Percentiles rank a stretch among this genome's conserved stretches.
Conservation (phyloP, 2,113 vertebrate species). For the Hemiprocne comata region DNA sequence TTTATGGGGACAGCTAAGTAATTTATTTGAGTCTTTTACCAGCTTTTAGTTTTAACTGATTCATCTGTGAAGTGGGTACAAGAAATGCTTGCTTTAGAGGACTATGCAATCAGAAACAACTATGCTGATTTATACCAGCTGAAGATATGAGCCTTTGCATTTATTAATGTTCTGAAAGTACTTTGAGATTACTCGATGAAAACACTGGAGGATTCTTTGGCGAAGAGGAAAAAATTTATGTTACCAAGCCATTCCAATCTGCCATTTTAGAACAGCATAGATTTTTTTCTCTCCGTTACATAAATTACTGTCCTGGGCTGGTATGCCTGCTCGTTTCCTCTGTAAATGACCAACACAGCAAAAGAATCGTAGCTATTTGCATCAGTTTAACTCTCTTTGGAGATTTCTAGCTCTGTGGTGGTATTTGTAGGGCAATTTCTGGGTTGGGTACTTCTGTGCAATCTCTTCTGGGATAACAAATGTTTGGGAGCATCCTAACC, state of each 20-base stretch:
- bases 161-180: constrained; percentile 20
- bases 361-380: constrained; percentile 20
- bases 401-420: background rate
- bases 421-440: background rate
- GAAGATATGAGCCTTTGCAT: background rate
- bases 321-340: background rate
- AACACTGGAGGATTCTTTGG: constrained; percentile 7
- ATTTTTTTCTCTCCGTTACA: constrained; percentile 16
- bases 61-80: constrained; percentile 28
- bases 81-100: constrained; percentile 10
- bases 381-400: constrained; percentile 15
- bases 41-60: constrained; percentile 22
- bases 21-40: constrained; percentile 1
- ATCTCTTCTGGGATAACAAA: constrained; percentile 44
- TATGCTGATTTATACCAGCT: constrained; percentile 34
- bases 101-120: background rate
- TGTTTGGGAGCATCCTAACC: constrained; percentile 35
- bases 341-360: background rate
- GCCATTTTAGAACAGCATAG: background rate
- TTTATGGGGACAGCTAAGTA: background rate
- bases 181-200: constrained; percentile 18
- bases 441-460: background rate
- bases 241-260: background rate
- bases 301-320: constrained; percentile 22
- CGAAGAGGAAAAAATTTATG: constrained; percentile 12